Conservation (phyloP, 2,888 invertebrate species). For the Graphium colonna region DNA sequence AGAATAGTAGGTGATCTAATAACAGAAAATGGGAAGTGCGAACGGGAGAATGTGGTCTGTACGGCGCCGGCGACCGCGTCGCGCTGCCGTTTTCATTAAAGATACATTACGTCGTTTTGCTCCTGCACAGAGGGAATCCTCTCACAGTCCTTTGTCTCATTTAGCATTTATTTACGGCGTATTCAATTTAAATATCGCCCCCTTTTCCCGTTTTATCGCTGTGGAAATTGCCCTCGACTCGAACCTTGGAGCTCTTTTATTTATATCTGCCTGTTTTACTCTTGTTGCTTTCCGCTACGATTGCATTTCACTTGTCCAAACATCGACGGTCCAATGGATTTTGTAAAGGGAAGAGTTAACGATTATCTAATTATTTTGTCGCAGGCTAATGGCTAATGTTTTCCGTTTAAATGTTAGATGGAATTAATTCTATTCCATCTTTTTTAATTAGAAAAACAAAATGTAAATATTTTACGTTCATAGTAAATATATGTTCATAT, state of each 20-base stretch:
- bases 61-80: constrained; percentile 31
- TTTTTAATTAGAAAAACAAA: no score
- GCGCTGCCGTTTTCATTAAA: constrained; percentile 60
- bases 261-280: constrained; percentile 63
- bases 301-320: constrained; percentile 32
- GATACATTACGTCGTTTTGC: constrained; percentile 68
- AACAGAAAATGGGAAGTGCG: constrained; percentile 35
- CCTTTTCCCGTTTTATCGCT: constrained; percentile 68
- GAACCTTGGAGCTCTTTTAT: constrained; percentile 59
- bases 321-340: constrained; percentile 15
- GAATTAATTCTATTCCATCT: not conserved
- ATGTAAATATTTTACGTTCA: no score
- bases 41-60: constrained; percentile 37
- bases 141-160: constrained; percentile 73
- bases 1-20: constrained; percentile 15
- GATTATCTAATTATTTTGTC: constrained; percentile 14
- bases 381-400: not conserved
- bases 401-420: constrained; percentile 1
- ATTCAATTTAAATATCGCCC: constrained; percentile 74
- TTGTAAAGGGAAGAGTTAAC: constrained; percentile 10
- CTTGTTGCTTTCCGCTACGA: constrained; percentile 48
- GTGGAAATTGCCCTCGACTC: constrained; percentile 58
- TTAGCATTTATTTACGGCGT: constrained; percentile 75
- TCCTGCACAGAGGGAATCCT: constrained; percentile 69
- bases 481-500: no score